Percentiles rank a stretch among this genome's conserved stretches.
These are phyloP conservation scores for Mythimna pallens DNA, from an alignment of 2,888 invertebrate species.

Conservation along the genomic window DNA sequence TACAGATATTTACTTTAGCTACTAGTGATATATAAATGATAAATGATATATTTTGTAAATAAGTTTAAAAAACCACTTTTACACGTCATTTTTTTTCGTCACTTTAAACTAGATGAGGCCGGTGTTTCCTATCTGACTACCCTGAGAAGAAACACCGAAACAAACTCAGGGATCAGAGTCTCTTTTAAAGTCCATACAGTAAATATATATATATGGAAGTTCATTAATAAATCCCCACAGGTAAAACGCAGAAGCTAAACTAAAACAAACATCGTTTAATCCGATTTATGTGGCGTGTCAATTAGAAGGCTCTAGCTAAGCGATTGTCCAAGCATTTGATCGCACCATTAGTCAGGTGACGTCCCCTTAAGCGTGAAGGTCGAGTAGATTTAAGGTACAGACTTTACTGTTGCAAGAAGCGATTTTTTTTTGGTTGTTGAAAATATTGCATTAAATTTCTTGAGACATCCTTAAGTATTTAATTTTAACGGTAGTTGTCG, in stretches of 20 bases:
- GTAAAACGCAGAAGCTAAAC: slow-evolving; percentile 10
- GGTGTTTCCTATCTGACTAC: too few species aligned
- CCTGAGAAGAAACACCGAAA: too few species aligned
- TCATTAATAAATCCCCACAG: neutral
- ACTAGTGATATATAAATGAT: neutral
- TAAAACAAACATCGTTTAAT: slow-evolving; percentile 35
- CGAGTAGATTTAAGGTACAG: slow-evolving; percentile 46
- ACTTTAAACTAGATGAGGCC: too few species aligned
- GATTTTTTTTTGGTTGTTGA: neutral
- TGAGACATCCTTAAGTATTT: neutral
- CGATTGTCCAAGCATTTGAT: slow-evolving; percentile 52
- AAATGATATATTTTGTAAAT: too few species aligned
- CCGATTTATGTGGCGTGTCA: slow-evolving; percentile 44
- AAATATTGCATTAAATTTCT: neutral
- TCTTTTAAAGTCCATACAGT: too few species aligned
- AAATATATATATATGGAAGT: too few species aligned
- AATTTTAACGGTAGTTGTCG: neutral
- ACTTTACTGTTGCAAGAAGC: slow-evolving; percentile 16
- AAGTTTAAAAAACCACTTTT: too few species aligned
- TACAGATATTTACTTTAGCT: neutral
- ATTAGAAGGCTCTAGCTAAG: slow-evolving; percentile 57
- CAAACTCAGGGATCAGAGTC: too few species aligned
- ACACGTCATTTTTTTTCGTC: too few species aligned
- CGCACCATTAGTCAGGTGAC: slow-evolving; percentile 58
- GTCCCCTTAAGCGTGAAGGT: slow-evolving; percentile 62